Conservation (phyloP, 2,797 vertebrate species). For the Miichthys miiuy region DNA sequence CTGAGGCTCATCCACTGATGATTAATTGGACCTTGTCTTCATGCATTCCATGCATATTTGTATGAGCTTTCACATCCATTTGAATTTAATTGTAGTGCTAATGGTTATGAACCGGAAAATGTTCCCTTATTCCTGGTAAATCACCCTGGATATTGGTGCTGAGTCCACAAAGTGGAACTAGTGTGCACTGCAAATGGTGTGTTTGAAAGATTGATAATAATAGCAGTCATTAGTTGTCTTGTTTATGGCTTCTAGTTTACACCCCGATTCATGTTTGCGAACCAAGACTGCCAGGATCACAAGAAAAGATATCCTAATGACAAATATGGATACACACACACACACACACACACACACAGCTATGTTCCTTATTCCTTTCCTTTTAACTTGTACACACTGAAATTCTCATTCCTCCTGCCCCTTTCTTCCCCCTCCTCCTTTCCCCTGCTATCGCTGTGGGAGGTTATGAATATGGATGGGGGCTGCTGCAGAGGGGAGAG, state of each 20-base stretch:
- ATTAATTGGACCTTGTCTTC: slow-evolving; percentile 36
- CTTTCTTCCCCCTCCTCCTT: slow-evolving; percentile 42
- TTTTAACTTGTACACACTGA: slow-evolving; percentile 37
- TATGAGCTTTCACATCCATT: slow-evolving; percentile 57
- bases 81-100: slow-evolving; percentile 65
- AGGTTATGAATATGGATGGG: slow-evolving; percentile 80
- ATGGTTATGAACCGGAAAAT: slow-evolving; percentile 67
- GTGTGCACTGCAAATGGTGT: slow-evolving; percentile 49
- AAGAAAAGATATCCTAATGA: slow-evolving; percentile 32
- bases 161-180: slow-evolving; percentile 68
- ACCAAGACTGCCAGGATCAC: slow-evolving; percentile 8
- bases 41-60: slow-evolving; percentile 40
- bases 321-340: slow-evolving; percentile 4
- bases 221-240: slow-evolving; percentile 45
- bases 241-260: slow-evolving; percentile 52
- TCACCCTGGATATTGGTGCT: slow-evolving; percentile 64
- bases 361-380: slow-evolving; percentile 37
- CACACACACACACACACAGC: slow-evolving; percentile 2
- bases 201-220: slow-evolving; percentile 61
- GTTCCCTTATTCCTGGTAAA: slow-evolving; percentile 56
- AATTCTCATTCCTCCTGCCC: slow-evolving; percentile 39
- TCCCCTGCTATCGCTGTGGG: slow-evolving; percentile 56
- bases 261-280: slow-evolving; percentile 45
- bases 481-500: slow-evolving; percentile 66
- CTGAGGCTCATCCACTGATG: slow-evolving; percentile 8